Conservation (phyloP, 37 sponge, comb jelly and placozoan species). For the Lycopodina hypogea region DNA sequence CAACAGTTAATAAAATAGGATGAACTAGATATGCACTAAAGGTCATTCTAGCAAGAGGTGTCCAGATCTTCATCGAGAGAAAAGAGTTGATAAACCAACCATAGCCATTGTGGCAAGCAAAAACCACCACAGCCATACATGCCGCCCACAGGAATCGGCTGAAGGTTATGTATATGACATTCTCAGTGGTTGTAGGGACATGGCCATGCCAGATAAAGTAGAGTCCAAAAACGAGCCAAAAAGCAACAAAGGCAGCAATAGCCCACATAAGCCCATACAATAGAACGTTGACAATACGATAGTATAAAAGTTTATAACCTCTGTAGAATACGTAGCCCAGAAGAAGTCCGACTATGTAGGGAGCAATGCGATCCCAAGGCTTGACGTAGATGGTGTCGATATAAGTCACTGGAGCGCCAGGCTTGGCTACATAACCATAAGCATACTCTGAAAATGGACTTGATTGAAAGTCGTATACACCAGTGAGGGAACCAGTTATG, state of each 20-base stretch:
- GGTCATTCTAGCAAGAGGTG: conserved; percentile 86
- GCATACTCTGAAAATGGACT: conserved; percentile 12
- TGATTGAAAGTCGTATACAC: conserved; percentile 36
- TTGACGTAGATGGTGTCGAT: conserved; percentile 47
- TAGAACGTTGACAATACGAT: neutral
- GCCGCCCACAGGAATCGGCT: conserved; percentile 67
- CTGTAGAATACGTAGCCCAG: conserved; percentile 75
- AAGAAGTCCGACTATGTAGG: conserved; percentile 79
- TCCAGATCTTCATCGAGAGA: conserved; percentile 83
- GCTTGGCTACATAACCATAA: neutral
- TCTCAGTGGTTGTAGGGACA: conserved; percentile 36
- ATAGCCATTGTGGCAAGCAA: conserved; percentile 78
- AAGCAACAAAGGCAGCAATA: conserved; percentile 18
- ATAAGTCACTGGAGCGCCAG: neutral
- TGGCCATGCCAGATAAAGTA: conserved; percentile 61
- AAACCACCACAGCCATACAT: conserved; percentile 59
- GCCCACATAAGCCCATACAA: conserved; percentile 34
- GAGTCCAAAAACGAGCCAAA: conserved; percentile 53
- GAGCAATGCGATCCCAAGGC: conserved; percentile 66
- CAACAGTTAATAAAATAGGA: conserved; percentile 56
- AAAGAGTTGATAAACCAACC: conserved; percentile 70
- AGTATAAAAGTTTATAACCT: conserved; percentile 7
- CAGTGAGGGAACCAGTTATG: conserved; percentile 47
- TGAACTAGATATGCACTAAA: conserved; percentile 85
- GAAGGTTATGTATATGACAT: conserved; percentile 62